Conservation (phyloP, 2,888 invertebrate species). For the Invenusta paracnida region DNA sequence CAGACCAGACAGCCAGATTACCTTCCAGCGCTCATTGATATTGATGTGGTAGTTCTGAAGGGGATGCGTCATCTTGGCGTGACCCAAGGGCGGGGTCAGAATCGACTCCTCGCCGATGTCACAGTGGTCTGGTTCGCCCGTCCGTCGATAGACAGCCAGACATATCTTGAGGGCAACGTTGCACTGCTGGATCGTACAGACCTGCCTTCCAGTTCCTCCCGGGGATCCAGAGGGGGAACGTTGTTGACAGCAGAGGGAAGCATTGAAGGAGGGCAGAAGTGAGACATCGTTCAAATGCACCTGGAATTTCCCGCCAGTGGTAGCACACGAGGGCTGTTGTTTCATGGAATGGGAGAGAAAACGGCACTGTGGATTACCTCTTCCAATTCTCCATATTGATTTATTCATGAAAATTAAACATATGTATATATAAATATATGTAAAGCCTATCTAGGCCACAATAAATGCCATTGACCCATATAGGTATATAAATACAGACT, state of each 20-base stretch:
- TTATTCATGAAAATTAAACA: no score
- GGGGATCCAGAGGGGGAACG: not conserved
- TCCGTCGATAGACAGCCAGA: conserved; percentile 12
- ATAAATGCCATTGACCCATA: no score
- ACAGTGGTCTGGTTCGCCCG: not conserved
- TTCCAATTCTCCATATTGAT: no score
- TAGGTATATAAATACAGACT: no score
- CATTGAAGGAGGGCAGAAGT: not conserved
- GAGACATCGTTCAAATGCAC: not conserved
- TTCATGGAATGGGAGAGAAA: no score
- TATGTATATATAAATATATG: no score
- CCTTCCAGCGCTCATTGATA: conserved; percentile 26
- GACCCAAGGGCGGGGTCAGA: not conserved
- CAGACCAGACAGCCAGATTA: no score
- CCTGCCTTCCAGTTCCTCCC: not conserved
- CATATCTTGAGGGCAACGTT: conserved; percentile 13
- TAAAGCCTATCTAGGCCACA: no score
- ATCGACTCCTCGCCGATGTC: conserved; percentile 24
- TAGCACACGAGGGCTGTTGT: no score
- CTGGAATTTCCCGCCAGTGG: not conserved
- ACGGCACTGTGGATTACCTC: no score
- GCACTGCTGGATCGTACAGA: not conserved
- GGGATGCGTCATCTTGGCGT: not conserved
- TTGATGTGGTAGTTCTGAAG: not conserved
- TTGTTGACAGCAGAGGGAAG: not conserved